Evolutionary conservation across 2,113 vertebrate genomes (phyloP), one percentile per base, ranked within the genome.

Genomic region (Odobenus rosmarus): DNA sequence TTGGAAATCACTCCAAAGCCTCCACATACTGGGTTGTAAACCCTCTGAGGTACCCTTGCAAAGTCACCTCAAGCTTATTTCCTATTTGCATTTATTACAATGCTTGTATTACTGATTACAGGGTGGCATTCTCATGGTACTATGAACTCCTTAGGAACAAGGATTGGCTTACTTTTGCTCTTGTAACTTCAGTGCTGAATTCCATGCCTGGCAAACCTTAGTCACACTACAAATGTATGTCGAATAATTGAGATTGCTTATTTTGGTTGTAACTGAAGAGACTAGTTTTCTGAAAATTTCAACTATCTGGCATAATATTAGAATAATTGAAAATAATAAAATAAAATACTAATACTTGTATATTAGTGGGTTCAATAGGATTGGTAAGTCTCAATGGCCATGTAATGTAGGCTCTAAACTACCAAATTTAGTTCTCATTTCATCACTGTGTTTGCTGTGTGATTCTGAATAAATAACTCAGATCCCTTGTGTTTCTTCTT

Each of bases 201-300:
- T 51, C 10, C 1, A 79, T 67, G 11, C 7, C 64, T 88, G 23
- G 7, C 0, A 88, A 88, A 87, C 5, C 1, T 61, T 19, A 64
- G 13, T 59, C 64, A 67, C 9, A 26, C 61, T 69, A 62, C 21
- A 95, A 80, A 62, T 76, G 61, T 15, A 84, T 55, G 0, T 55
- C 84, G 31, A 96, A 74, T 64, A 5, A 71, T 57, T 53, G 42
- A 39, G 4, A 61, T 64, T 86, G 13, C 0, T 89, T 92, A n/a
- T 74, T 77, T 61, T 93, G 36, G 80, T 23, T 57, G 0, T 77
- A 91, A 88, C 2, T 49, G 21, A n/a, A 83, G 26, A 83, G 53
- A 92, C 2, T 57, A 15, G 10, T 83, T 64, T 90, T 87, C 64
- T 94, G 53, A 94, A 97, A 72, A 61, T 28, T 51, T 88, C 14